Evolutionary conservation across 2,797 vertebrate genomes (phyloP), one percentile per base, ranked within the genome.

Genomic region (Cyprinella venusta): DNA sequence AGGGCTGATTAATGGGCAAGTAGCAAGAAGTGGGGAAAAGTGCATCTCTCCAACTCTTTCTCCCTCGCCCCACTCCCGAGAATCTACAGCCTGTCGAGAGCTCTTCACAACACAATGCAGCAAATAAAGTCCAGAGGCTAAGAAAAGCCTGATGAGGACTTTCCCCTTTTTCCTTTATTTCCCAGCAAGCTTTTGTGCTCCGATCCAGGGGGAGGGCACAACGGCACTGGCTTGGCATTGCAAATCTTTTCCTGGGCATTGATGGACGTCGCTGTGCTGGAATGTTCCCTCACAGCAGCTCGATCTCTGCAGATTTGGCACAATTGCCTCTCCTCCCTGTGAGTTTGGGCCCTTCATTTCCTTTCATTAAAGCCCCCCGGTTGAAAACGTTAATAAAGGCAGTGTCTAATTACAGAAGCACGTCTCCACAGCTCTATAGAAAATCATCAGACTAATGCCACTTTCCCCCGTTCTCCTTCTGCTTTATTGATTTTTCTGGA

Each of bases 141-240:
- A 85, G 82, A 85, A 90, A 88, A 80, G 82, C 76, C 86, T 87
- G 86, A 89, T 85, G 61, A 42, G 65, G 88, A 82, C 89, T 89
- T 89, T 79, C 79, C 82, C 18, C 19, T 48, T 48, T 48, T 48
- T 48, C 45, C 45, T 48, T 48, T 48, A 16, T 48, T 48, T 15
- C 61, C 52, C 59, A 50, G 83, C 72, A 83, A 67, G 79, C 84
- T 87, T 88, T 88, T 88, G 86, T 87, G 59, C 61, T 74, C 33
- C 52, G n/a, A 88, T 91, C 87, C 86, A 30, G 79, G 87, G 91
- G 90, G 64, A 33, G 85, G 81, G 86, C 89, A 93, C 91, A 92
- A 92, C 89, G 82, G 90, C 84, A 38, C 78, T 86, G 91, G 91
- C 92, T 92, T 78, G 90, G 90, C 91, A 91, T 91, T 89, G 89